A percentile compares a stretch with the other conserved stretches of the same genome.
Evolutionary conservation across 2,888 invertebrate genomes (phyloP).

Genomic region (Drosophila kuntzei): DNA sequence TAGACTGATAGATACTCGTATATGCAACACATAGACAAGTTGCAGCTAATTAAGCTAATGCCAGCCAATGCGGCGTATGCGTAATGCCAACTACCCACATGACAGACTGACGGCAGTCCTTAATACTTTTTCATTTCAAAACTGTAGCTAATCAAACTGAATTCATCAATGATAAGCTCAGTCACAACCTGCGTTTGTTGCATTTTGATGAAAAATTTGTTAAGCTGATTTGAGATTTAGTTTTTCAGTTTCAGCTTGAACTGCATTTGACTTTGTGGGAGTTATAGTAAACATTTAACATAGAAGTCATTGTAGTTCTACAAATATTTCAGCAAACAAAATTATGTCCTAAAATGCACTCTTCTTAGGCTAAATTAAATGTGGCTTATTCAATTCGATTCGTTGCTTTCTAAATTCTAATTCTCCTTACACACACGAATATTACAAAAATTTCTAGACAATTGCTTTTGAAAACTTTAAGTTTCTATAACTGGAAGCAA

Average conservation of each 20-base stretch:
- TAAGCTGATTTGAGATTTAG: constrained; percentile 11
- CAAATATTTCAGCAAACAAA: not conserved
- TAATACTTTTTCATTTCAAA: constrained; percentile 3
- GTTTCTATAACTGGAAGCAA: not conserved
- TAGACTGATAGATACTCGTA: constrained; percentile 1
- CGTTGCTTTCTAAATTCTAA: too few species aligned
- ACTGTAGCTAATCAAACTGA: constrained; percentile 39
- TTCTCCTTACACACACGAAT: too few species aligned
- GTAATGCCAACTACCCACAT: constrained; percentile 42
- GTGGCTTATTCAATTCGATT: too few species aligned
- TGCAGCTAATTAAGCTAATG: constrained; percentile 74
- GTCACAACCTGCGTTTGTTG: not conserved
- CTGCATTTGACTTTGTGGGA: not conserved
- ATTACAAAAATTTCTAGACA: not conserved
- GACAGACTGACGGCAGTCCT: constrained; percentile 9
- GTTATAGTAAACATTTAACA: not conserved
- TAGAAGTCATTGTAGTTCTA: not conserved
- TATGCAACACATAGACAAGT: constrained; percentile 26
- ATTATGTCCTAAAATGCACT: not conserved
- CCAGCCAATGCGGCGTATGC: constrained; percentile 60
- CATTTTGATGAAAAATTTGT: not conserved
- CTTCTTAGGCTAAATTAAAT: too few species aligned
- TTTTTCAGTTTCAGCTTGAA: not conserved
- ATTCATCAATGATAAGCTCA: constrained; percentile 36
- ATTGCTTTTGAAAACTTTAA: too few species aligned